Evolutionary conservation across 2,888 invertebrate species (phyloP), one percentile per base, ranked within the genome.

Genomic region (Pseudolycoriella hygida): DNA sequence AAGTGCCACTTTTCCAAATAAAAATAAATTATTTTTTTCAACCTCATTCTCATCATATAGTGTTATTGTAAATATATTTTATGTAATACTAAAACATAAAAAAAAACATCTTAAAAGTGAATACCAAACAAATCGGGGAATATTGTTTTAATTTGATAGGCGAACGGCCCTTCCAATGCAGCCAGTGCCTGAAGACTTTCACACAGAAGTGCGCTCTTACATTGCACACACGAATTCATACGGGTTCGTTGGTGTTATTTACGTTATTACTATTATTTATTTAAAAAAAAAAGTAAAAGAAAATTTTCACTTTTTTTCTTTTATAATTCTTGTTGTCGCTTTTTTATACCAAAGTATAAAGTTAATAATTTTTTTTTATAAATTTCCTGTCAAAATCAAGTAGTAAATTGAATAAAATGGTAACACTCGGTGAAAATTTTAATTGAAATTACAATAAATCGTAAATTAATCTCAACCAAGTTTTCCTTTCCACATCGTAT

Each of bases 171-270:
- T 72, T 70, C 69, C 70, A 70, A 69, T 72, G 71, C 69, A 68
- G 68, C 69, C 69, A 69, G 69, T 71, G 71, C 69, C 69, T 70
- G 70, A 71, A 71, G 70, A 70, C 71, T 67, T 71, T 71, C 70
- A 71, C 71, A 67, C 71, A 71, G 70, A 71, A 71, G 69, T 71
- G 71, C 68, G 71, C 71, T 66, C 70, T 71, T 69, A 71, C 70
- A 68, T 71, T 71, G 69, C 71, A 71, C 69, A 69, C 70, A 69
- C 71, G 71, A 61, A 71, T 70, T 69, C 71, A 71, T 68, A 70
- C 71, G 70, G 71, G 71, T 71, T 70, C 70, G 70, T 66, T 67
- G 68, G 58, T 59, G 64, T 63, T 64, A 62, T 61, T 42, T 45
- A 34, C 41, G 42, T 15, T 44, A 25, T 43, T 43, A 32, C 32